Percentiles rank a stretch among this genome's conserved stretches.
These are phyloP conservation scores for Cataglyphis livida DNA, from an alignment of 2,888 invertebrate genomes.

Conservation along the genomic window DNA sequence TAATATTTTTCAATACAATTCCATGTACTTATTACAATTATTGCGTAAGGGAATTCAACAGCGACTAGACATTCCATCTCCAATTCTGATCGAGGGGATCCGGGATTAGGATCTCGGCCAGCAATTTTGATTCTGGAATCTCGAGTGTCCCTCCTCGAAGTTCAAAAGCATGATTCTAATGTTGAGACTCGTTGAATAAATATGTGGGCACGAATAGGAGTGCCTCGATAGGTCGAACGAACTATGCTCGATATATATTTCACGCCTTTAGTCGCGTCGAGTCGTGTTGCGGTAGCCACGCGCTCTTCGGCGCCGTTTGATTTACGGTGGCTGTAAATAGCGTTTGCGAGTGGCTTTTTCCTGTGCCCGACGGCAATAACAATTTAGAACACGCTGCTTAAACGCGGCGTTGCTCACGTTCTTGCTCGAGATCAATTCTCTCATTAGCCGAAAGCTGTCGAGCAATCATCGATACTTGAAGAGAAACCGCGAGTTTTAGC, in stretches of 20 bases:
- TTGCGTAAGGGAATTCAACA: not conserved
- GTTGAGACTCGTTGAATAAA: conserved; percentile 3
- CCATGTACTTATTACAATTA: not conserved
- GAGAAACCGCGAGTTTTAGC: not conserved
- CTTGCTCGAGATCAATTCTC: conserved; percentile 41
- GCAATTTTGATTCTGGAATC: conserved; percentile 27
- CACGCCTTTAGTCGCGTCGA: conserved; percentile 41
- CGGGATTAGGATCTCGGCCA: not conserved
- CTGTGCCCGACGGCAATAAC: conserved; percentile 24
- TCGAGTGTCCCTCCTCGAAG: not conserved
- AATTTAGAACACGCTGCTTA: conserved; percentile 42
- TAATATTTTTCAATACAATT: conserved; percentile 4
- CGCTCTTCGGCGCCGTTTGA: conserved; percentile 67
- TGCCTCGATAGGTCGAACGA: conserved; percentile 62
- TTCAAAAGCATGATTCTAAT: conserved; percentile 6
- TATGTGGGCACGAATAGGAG: conserved; percentile 43
- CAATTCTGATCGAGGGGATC: not conserved
- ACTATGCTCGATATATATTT: conserved; percentile 58
- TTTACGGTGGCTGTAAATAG: conserved; percentile 62
- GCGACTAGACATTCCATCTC: not conserved
- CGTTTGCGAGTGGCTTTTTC: conserved; percentile 59
- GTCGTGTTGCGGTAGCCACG: conserved; percentile 27
- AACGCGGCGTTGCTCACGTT: conserved; percentile 26
- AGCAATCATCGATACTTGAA: not conserved
- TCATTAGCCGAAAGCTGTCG: conserved; percentile 38